A percentile compares a stretch with the other conserved stretches of the same genome.
Evolutionary conservation across 2,888 invertebrate genomes (phyloP).

Genomic region (Patella depressa): DNA sequence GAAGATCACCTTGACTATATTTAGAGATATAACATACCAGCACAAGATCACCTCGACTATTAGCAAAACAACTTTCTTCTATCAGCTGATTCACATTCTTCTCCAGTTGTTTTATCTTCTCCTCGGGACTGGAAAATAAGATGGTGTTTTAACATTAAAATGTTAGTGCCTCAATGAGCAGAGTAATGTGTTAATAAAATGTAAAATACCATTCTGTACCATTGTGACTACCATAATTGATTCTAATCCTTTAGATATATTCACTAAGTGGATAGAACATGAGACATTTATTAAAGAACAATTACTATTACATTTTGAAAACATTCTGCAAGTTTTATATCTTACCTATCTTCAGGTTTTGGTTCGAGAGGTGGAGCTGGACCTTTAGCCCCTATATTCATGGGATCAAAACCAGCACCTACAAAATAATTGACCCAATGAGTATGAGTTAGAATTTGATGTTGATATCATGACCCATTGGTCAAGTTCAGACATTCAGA

Average conservation of each 20-base stretch:
- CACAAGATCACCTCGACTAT: slow-evolving; percentile 77
- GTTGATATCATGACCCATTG: too few species aligned
- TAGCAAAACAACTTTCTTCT: slow-evolving; percentile 88
- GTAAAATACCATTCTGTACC: too few species aligned
- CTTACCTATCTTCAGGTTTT: slow-evolving; percentile 84
- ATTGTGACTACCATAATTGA: too few species aligned
- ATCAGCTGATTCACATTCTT: slow-evolving; percentile 88
- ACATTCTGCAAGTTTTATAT: not conserved
- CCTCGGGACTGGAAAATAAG: slow-evolving; percentile 81
- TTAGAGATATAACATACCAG: slow-evolving; percentile 65
- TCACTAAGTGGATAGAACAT: too few species aligned
- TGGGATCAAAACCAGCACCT: slow-evolving; percentile 79
- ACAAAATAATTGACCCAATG: slow-evolving; percentile 17
- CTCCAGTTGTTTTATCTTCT: slow-evolving; percentile 91
- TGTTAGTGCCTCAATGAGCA: too few species aligned
- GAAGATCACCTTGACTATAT: not conserved
- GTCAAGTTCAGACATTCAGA: too few species aligned
- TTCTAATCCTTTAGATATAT: not conserved
- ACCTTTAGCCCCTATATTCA: slow-evolving; percentile 78
- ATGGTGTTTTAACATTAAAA: too few species aligned
- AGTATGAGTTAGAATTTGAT: too few species aligned
- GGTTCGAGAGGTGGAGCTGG: slow-evolving; percentile 78
- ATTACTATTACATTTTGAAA: not conserved
- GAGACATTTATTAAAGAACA: not conserved
- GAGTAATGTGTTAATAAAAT: too few species aligned